These are phyloP conservation scores for Contarinia nasturtii DNA, from an alignment of 1,140 invertebrate genomes.

Conservation along the genomic window DNA sequence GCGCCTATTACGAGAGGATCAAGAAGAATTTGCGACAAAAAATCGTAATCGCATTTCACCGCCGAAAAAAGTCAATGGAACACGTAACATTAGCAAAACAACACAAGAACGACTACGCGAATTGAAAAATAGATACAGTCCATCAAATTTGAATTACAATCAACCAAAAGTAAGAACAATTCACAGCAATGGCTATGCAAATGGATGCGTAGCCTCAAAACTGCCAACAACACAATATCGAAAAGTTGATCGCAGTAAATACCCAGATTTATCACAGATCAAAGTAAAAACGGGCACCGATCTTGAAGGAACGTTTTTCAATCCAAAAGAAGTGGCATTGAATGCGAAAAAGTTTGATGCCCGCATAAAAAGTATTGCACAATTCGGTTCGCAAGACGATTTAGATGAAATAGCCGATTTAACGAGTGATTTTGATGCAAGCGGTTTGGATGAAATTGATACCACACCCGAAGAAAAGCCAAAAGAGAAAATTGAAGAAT, in stretches of 20 bases:
- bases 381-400: slow-evolving; percentile 20
- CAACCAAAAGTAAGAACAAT: neutral
- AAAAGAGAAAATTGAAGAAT: slow-evolving; percentile 5
- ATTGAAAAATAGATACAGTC: slow-evolving; percentile 6
- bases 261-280: slow-evolving; percentile 20
- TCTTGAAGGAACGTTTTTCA: slow-evolving; percentile 11
- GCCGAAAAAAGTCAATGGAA: slow-evolving; percentile 5
- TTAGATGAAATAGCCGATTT: slow-evolving; percentile 19
- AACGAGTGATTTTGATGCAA: slow-evolving; percentile 12
- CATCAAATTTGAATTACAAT: neutral
- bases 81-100: slow-evolving; percentile 1
- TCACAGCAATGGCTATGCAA: neutral
- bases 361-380: slow-evolving; percentile 16
- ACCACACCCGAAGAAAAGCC: neutral
- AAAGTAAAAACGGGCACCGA: slow-evolving; percentile 19
- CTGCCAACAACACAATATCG: slow-evolving; percentile 4
- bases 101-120: slow-evolving; percentile 7
- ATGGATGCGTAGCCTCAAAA: neutral
- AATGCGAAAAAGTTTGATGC: slow-evolving; percentile 23
- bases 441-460: slow-evolving; percentile 1
- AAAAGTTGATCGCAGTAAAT: slow-evolving; percentile 19
- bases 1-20: slow-evolving; percentile 15
- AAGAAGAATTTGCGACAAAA: slow-evolving; percentile 8
- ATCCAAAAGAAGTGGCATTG: slow-evolving; percentile 18
- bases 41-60: slow-evolving; percentile 2